Percentiles rank a stretch among this genome's conserved stretches.
These are phyloP conservation scores for Brachystomella parvula DNA, from an alignment of 1,140 invertebrate species.

Conservation along the genomic window DNA sequence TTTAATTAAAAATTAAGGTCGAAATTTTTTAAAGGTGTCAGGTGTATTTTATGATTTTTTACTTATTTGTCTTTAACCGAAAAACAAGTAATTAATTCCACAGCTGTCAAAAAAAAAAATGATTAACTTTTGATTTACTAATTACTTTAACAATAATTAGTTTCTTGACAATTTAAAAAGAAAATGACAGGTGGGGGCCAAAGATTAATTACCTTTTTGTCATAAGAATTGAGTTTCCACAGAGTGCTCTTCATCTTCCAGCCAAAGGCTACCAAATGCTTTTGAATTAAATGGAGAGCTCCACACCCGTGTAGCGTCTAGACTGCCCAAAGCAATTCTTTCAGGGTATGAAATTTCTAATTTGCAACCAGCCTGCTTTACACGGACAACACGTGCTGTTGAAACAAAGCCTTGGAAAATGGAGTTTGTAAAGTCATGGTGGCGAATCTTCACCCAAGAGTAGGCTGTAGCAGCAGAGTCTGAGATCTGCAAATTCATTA, in stretches of 20 bases:
- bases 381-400: neutral
- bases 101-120: too few relatives aligned
- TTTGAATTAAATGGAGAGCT: neutral
- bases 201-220: too few relatives aligned
- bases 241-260: neutral
- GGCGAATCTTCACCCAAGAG: neutral
- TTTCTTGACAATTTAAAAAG: too few relatives aligned
- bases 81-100: too few relatives aligned
- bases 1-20: too few relatives aligned
- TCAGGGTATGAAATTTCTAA: neutral
- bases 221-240: too few relatives aligned
- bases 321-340: neutral
- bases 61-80: too few relatives aligned
- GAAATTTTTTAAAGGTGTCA: too few relatives aligned
- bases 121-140: too few relatives aligned
- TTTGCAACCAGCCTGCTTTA: neutral
- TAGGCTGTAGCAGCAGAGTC: neutral
- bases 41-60: too few relatives aligned
- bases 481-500: neutral
- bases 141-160: too few relatives aligned
- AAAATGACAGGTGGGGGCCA: too few relatives aligned
- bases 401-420: neutral
- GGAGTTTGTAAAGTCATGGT: neutral
- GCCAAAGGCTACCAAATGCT: neutral
- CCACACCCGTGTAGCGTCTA: neutral